Conservation (phyloP, 1,140 invertebrate species). For the Holotrichia oblita region DNA sequence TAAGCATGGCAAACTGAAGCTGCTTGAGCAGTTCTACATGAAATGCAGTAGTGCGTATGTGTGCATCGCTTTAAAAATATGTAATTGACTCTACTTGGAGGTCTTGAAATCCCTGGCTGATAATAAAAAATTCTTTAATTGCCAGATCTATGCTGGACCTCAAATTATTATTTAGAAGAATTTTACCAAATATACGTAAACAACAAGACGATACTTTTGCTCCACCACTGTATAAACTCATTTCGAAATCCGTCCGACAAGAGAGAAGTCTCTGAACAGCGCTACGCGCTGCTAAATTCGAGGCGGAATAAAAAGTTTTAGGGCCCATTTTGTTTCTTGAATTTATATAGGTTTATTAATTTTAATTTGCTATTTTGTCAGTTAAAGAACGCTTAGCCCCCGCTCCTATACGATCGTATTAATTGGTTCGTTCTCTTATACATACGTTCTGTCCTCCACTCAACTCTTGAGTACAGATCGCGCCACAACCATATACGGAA, state of each 20-base stretch:
- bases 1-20: too few species aligned
- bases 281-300: neutral
- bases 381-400: neutral
- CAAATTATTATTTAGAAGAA: too few species aligned
- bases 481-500: neutral
- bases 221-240: neutral
- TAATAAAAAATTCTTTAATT: too few species aligned
- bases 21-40: too few species aligned
- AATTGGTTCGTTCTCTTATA: slow-evolving; percentile 38
- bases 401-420: slow-evolving; percentile 6
- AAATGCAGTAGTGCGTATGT: too few species aligned
- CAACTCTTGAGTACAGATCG: neutral
- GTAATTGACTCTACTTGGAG: too few species aligned
- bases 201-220: neutral
- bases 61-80: too few species aligned
- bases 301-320: slow-evolving; percentile 42
- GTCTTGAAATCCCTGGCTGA: too few species aligned
- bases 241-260: neutral
- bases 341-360: slow-evolving; percentile 48
- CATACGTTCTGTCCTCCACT: neutral
- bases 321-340: slow-evolving; percentile 45
- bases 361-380: slow-evolving; percentile 42
- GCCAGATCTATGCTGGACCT: too few species aligned
- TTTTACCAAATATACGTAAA: too few species aligned
- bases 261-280: neutral